Evolutionary conservation across 2,888 invertebrate species (phyloP), one percentile per base, ranked within the genome.

Genomic region (Morpho deidamia): DNA sequence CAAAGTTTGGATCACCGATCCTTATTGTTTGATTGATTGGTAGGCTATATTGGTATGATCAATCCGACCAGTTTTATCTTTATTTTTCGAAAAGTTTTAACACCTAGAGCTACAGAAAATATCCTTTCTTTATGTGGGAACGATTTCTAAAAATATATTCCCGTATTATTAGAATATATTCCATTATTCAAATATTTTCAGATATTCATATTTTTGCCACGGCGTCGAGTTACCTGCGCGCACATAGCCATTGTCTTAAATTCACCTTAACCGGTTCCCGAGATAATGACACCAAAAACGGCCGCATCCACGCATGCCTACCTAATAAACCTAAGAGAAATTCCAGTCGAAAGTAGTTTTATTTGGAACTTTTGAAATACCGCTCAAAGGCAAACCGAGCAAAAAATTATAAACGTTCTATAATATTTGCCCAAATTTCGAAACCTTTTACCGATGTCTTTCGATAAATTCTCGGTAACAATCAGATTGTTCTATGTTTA

Each of bases 261-360:
- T 82, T 81, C 74, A 74, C 76, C 78, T 72, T 78, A 80, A 86
- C 88, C 85, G 86, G 88, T 88, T 72, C 66, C 68, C 49, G 58
- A 78, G 78, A 79, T 84, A 83, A 81, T 82, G 74, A 75, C 71
- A 72, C 74, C 71, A 59, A 74, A 79, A 74, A 72, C 66, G 67
- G 76, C 72, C 60, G 59, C 34, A 51, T 68, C 72, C 72, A 74
- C 74, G 73, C 75, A 77, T 71, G 70, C 76, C 66, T 60, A 51
- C 63, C 60, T 60, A 55, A 56, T 62, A 59, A 66, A 62, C 64
- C 71, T 68, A 66, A 69, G 68, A 71, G 74, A 72, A 71, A 78
- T 77, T 74, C 77, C 75, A 62, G 55, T 56, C 65, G 54, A 67
- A 61, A 65, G 61, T 64, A 68, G 68, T 63, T 69, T 66, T 68